Percentiles rank a stretch among this genome's conserved stretches.
phyloP scores from a whole-genome alignment of 2,797 vertebrate genomes.

The Falco cherrug region DNA sequence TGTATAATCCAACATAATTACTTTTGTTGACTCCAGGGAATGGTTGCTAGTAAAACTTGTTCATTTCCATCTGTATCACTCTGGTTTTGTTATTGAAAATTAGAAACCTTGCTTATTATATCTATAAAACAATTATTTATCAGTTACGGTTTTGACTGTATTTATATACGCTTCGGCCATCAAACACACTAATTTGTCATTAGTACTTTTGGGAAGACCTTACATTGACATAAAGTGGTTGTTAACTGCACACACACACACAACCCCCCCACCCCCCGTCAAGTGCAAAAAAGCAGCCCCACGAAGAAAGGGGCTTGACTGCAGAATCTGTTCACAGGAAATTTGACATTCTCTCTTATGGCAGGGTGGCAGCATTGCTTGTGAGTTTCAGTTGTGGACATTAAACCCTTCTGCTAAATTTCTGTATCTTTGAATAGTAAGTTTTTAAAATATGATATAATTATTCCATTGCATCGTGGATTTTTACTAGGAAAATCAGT shows the following conservation, averaged over 20 bases:
- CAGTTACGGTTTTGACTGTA: not conserved
- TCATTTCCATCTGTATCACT: not conserved
- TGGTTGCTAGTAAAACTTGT: not conserved
- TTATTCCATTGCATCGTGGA: not conserved
- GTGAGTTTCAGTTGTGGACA: slow-evolving; percentile 24
- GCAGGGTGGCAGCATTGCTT: not conserved
- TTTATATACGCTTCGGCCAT: not conserved
- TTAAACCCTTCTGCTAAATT: slow-evolving; percentile 19
- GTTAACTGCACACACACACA: not conserved
- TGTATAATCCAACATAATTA: not conserved
- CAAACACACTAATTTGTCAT: not conserved
- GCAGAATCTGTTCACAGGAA: not conserved
- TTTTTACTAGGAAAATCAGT: slow-evolving; percentile 22
- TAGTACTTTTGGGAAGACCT: not conserved
- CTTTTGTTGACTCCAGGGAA: not conserved
- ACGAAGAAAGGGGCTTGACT: not conserved
- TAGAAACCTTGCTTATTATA: not conserved
- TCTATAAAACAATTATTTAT: not conserved
- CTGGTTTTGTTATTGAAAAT: not conserved
- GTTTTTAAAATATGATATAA: not conserved
- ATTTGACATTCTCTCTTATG: not conserved
- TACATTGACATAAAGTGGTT: not conserved
- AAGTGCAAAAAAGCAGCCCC: not conserved
- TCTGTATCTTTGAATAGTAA: not conserved
- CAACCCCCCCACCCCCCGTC: not conserved